Evolutionary conservation across 2,113 vertebrate species (phyloP).

Genomic region (Corydoras maculifer): DNA sequence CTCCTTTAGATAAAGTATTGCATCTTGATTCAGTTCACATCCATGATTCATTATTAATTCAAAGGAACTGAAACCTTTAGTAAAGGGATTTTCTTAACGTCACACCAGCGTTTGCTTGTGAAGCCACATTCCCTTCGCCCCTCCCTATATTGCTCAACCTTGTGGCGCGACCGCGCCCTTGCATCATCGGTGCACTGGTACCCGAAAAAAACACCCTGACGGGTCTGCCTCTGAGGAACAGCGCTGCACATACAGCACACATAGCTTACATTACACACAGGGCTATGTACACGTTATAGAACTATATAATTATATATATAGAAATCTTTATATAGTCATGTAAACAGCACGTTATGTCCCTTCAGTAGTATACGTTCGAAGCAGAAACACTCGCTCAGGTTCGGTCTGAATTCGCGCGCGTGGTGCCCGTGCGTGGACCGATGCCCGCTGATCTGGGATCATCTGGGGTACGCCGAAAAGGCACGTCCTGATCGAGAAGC

Average conservation of each 20-base stretch:
- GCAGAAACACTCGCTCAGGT: conserved; percentile 64
- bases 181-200: conserved; percentile 29
- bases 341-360: conserved; percentile 74
- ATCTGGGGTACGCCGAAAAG: conserved; percentile 40
- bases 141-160: conserved; percentile 55
- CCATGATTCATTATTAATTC: conserved; percentile 44
- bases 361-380: conserved; percentile 68
- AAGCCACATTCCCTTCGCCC: conserved; percentile 49
- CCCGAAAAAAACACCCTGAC: conserved; percentile 40
- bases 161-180: conserved; percentile 10
- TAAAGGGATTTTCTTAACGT: conserved; percentile 57
- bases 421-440: not conserved
- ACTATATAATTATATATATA: conserved; percentile 49
- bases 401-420: conserved; percentile 8
- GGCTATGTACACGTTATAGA: conserved; percentile 71
- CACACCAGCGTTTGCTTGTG: conserved; percentile 57
- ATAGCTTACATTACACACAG: conserved; percentile 69
- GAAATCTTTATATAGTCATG: conserved; percentile 58
- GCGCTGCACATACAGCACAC: conserved; percentile 45
- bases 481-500: conserved; percentile 42
- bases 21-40: conserved; percentile 64
- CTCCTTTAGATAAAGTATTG: conserved; percentile 59
- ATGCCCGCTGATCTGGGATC: conserved; percentile 36
- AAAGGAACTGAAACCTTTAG: conserved; percentile 38
- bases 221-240: conserved; percentile 42